Evolutionary conservation across 2,888 invertebrate species (phyloP), one percentile per base, ranked within the genome.

Genomic region (Acronicta aceris): DNA sequence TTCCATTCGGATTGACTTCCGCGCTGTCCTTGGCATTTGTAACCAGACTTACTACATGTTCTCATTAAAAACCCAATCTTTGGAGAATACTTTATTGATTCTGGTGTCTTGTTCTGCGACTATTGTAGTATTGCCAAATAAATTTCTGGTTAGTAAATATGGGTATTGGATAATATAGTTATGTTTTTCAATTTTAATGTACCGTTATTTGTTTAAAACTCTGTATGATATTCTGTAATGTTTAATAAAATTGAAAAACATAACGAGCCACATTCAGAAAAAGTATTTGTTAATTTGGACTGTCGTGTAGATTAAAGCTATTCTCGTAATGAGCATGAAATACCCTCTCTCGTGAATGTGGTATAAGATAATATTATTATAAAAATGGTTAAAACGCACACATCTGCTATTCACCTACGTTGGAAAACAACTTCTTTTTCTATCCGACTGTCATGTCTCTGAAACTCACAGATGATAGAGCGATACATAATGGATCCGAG

Each of bases 11-110:
- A 78, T 69, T 74, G 12, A 38, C 78, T 77, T 86, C 87, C 89
- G 77, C 82, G 86, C 52, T 67, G 81, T 83, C 87, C 92, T 58
- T 78, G 48, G 88, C 94, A 94, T 82, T 72, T 67, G 83, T 83
- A 89, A 81, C 78, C 81, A 76, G 71, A 70, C 75, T 74, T 84
- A 82, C 78, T 85, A 82, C 81, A 79, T 69, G 79, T 75, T 85
- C 78, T 83, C 83, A 89, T 76, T 86, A 90, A 76, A 89, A 88
- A 93, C 87, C 94, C 94, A 89, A 93, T 90, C 89, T 94, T 94
- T 89, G 91, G 82, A 76, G 89, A 90, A 83, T 82, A 90, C 71
- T 81, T 84, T 87, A 84, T 65, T 79, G 81, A 74, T 77, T 85
- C 85, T 89, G 85, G 82, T 87, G 82, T 84, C 89, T 88, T 89